Evolutionary conservation across 2,113 vertebrate genomes (phyloP), one percentile per base, ranked within the genome.

Genomic region (Strigops habroptila): DNA sequence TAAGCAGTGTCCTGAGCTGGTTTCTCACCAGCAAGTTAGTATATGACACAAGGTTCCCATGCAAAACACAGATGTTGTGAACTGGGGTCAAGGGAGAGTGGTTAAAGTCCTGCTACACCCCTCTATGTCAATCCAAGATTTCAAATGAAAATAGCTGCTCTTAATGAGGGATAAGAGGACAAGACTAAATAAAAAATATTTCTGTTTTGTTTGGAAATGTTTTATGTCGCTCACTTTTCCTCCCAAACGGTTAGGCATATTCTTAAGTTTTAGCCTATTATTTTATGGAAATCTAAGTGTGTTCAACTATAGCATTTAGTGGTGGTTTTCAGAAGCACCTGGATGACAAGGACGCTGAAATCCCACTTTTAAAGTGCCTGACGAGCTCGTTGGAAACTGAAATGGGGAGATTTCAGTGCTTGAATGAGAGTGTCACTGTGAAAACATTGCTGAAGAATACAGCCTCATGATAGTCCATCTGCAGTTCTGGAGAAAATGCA

Each of bases 101-200:
- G 10, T 12, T 84, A 3, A 92, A 73, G 65, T 69, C 18, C 49
- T 75, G 41, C 63, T 59, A 35, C 10, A 86, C 18, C 7, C 8
- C 49, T 30, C 24, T 17, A 6, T 51, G 68, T 41, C 71, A 53
- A 9, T 65, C 44, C 3, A 7, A 82, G 31, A 24, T 0, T 60
- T 33, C 51, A 86, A 86, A 75, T 63, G 39, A 44, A 49, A 95
- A 95, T 48, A 92, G 48, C 30, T 79, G 27, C 43, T 91, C 52
- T 59, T 86, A 95, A 78, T 88, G 84, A 86, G 70, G 68, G 53
- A 68, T 67, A 43, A 83, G 55, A 53, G 39, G 46, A 71, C 27
- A 87, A 92, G 81, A 86, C 84, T 95, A 93, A 91, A 93, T 91
- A 93, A 91, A 95, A 94, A 95, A 69, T 67, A 80, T 49, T 78